Evolutionary conservation across 2,888 invertebrate species (phyloP).

Genomic region (Lysandra coridon): DNA sequence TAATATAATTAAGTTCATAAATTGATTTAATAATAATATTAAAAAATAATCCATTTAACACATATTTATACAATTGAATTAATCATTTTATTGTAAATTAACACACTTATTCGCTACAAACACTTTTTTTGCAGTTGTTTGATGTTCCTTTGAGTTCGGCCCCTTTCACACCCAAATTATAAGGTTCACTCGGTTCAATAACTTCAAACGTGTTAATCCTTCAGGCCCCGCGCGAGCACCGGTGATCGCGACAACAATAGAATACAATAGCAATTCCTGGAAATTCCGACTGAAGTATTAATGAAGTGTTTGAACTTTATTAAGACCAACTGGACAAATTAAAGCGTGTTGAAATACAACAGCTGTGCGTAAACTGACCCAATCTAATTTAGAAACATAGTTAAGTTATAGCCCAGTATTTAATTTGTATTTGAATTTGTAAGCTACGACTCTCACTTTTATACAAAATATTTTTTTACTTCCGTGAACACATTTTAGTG

Average conservation of each 20-base stretch:
- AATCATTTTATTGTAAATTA: too few species aligned
- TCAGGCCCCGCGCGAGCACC: too few species aligned
- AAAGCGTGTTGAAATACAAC: not conserved
- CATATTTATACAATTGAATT: too few species aligned
- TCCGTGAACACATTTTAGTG: too few species aligned
- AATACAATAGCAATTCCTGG: too few species aligned
- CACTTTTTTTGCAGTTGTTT: not conserved
- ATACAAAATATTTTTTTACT: too few species aligned
- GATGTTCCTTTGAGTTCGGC: not conserved
- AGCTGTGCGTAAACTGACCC: slow-evolving; percentile 9
- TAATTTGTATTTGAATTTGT: not conserved
- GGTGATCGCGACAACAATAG: too few species aligned
- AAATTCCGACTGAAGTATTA: too few species aligned
- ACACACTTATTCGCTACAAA: not conserved
- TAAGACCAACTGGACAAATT: not conserved
- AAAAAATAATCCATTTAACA: too few species aligned
- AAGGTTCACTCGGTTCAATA: not conserved
- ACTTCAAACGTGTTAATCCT: not conserved
- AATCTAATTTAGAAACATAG: not conserved
- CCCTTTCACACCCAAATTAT: slow-evolving; percentile 2
- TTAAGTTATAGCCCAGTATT: not conserved
- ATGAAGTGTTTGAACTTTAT: not conserved
- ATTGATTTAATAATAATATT: too few species aligned
- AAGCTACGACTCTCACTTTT: not conserved
- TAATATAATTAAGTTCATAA: too few species aligned